phyloP scores from a whole-genome alignment of 1,140 invertebrate genomes.

The Leguminivora glycinivorella region DNA sequence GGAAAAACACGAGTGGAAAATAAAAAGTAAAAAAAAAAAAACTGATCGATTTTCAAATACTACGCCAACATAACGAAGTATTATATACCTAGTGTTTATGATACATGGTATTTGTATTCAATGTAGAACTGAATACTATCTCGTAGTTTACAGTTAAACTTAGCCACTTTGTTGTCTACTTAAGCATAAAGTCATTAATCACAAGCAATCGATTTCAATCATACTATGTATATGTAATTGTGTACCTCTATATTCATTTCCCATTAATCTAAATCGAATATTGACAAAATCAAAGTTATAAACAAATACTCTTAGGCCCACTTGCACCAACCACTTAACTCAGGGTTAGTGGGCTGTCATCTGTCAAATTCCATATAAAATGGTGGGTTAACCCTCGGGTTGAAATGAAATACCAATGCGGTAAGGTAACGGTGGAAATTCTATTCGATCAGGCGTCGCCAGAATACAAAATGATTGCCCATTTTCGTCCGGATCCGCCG shows the following conservation, averaged over 20 bases:
- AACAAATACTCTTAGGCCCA: too few species aligned
- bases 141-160: neutral
- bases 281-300: too few species aligned
- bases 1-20: neutral
- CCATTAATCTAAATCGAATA: too few species aligned
- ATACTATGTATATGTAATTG: too few species aligned
- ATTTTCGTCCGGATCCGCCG: slow-evolving; percentile 47
- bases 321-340: too few species aligned
- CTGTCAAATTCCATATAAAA: too few species aligned
- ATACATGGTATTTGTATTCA: neutral
- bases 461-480: slow-evolving; percentile 50
- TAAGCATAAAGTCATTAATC: neutral
- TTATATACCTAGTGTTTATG: too few species aligned
- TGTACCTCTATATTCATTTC: too few species aligned
- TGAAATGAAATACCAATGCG: slow-evolving; percentile 38
- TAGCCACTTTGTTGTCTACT: neutral
- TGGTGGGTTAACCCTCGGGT: too few species aligned
- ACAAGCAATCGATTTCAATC: neutral
- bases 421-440: slow-evolving; percentile 45
- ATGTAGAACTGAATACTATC: neutral
- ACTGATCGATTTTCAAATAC: neutral
- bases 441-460: slow-evolving; percentile 43
- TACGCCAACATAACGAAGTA: neutral
- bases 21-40: neutral
- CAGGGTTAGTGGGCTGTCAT: too few species aligned